These are phyloP conservation scores for Gambelia wislizenii DNA, from an alignment of 2,797 vertebrate genomes.

Conservation along the genomic window DNA sequence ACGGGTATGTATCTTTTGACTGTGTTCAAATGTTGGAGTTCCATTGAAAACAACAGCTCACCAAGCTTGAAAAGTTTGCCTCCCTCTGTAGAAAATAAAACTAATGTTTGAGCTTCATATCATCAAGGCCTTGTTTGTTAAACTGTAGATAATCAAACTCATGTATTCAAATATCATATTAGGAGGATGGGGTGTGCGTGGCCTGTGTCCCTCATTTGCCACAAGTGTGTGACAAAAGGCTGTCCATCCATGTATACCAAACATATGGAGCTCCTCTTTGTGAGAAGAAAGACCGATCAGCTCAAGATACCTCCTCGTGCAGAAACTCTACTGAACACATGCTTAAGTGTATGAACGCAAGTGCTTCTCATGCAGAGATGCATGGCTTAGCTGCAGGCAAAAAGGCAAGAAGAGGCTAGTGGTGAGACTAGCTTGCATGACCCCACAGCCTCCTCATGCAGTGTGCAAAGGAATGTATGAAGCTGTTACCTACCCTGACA, in stretches of 20 bases:
- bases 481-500: no score
- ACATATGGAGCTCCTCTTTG: not conserved
- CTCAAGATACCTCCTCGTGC: not conserved
- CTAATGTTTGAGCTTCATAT: not conserved
- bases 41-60: no score
- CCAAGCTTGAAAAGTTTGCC: no score
- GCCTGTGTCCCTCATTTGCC: not conserved
- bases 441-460: no score
- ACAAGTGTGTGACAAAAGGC: not conserved
- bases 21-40: no score
- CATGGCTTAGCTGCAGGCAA: no score
- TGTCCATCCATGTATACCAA: not conserved
- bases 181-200: not conserved
- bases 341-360: not conserved
- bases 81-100: not conserved
- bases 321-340: not conserved
- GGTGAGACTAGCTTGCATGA: not conserved
- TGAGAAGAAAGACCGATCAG: not conserved
- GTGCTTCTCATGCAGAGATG: not conserved
- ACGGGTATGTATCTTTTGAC: no score
- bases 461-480: not conserved
- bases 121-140: not conserved
- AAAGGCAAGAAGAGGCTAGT: not conserved
- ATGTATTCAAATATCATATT: not conserved
- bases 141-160: not conserved